phyloP scores from a whole-genome alignment of 2,888 invertebrate species.

The Acanthosepion pharaonis region DNA sequence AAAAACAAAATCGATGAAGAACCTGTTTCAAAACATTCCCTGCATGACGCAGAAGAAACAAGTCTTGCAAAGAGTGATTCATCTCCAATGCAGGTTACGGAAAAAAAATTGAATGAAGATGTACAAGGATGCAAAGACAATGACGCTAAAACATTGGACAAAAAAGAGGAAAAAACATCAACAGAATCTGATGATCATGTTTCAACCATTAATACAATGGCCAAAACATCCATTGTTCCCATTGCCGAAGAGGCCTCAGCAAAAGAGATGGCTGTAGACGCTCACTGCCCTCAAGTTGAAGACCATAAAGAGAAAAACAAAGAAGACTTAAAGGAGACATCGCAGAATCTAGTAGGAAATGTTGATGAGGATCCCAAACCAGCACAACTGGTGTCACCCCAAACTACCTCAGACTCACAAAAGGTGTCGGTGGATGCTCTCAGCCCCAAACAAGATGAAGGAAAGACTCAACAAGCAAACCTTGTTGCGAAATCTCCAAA shows the following conservation, averaged over 20 bases:
- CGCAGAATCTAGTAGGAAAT: not conserved
- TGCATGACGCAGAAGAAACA: not conserved
- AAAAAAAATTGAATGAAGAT: not conserved
- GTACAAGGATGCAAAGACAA: not conserved
- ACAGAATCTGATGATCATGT: not conserved
- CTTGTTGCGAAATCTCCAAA: not conserved
- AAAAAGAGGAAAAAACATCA: not conserved
- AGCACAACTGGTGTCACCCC: not conserved
- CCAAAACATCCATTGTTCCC: not conserved
- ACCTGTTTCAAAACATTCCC: not conserved
- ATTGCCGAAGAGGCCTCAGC: not conserved
- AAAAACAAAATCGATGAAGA: not conserved
- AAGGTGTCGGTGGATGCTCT: not conserved
- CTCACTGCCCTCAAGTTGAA: not conserved
- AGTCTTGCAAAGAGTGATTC: not conserved
- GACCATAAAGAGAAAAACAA: not conserved
- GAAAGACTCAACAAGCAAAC: not conserved
- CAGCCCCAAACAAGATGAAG: not conserved
- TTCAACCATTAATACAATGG: not conserved
- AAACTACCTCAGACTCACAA: conserved; percentile 24
- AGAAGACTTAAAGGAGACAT: not conserved
- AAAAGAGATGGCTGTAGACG: not conserved
- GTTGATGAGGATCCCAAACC: too few species aligned
- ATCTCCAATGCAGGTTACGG: not conserved
- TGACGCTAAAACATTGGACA: not conserved